Evolutionary conservation across 2,888 invertebrate genomes (phyloP).

Genomic region (Pyrrhosoma nymphula): DNA sequence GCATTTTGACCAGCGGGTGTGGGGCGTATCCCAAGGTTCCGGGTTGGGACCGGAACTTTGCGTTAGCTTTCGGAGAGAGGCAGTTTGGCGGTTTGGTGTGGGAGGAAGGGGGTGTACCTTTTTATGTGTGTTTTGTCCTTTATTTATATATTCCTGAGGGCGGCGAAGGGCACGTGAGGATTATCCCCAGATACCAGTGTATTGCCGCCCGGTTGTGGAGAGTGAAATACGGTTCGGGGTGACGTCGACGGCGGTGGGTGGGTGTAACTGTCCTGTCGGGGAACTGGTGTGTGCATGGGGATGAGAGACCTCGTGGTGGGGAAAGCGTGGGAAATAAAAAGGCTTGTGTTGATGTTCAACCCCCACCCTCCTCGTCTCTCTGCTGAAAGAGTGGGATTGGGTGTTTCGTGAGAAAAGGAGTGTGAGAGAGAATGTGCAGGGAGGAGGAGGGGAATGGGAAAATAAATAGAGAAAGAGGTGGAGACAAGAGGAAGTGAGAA

Average conservation of each 20-base stretch:
- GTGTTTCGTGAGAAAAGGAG: neutral
- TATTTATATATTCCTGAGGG: neutral
- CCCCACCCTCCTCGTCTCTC: no score
- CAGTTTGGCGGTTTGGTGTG: neutral
- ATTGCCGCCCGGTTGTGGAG: neutral
- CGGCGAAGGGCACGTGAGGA: neutral
- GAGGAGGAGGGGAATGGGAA: neutral
- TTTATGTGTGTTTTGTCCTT: neutral
- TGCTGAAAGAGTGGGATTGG: neutral
- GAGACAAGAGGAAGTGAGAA: neutral
- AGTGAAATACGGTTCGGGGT: neutral
- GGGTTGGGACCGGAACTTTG: neutral
- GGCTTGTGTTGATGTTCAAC: neutral
- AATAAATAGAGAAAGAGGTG: neutral
- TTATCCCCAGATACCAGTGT: neutral
- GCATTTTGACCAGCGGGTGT: neutral
- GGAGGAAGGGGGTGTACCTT: neutral
- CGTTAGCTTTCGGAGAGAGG: neutral
- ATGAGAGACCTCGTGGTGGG: neutral
- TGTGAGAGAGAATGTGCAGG: no score
- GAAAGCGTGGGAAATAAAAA: neutral
- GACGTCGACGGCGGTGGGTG: neutral
- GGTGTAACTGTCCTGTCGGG: neutral
- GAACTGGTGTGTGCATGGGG: neutral
- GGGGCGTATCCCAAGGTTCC: neutral